Base-by-base conservation (phyloP, 2,888 invertebrate genomes). In the Caenorhabditis imperialis region DNA sequence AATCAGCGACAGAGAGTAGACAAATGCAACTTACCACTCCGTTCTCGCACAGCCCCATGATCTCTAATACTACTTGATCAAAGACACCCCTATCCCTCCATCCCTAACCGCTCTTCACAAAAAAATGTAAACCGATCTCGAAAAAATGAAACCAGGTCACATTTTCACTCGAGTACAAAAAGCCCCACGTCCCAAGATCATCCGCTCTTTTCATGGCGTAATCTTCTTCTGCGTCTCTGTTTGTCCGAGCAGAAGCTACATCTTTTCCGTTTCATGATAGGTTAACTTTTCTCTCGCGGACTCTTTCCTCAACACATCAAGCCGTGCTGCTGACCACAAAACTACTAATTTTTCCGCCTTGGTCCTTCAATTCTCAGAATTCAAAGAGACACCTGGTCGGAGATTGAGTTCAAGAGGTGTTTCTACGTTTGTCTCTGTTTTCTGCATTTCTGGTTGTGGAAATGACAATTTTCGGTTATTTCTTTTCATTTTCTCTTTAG, bases 51-150 rank as follows among this genome's bases (percentile, higher is more conserved):
- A n/a, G 16, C 14, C 22, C 25, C 22, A 51, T 37, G 51, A 51
- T 51, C 38, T 51, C 23, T 35, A 12, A 8, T 16, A 25, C 16
- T 18, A 18, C 22, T 35, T 22, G 35, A 30, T 35, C 12, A 20
- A 45, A 42, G 18, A 27, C 33, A 33, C 35, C 57, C 30, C 47
- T 37, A 40, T 16, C 40, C 14, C 51, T 20, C 42, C 51, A 54
- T 62, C 35, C 44, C 23, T 30, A 23, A 10, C 54, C 18, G 20
- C 42, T 37, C 42, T 67, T 67, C 40, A 23, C 50, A 42, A 40
- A 23, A 22, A 30, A 57, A 44, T 58, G 50, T 67, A 51, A 57
- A 67, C 67, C 44, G 57, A 57, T 67, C 50, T 58, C 45, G 27
- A 57, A 50, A 51, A 44, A 44, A 55, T 40, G 35, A 47, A 65